Percentiles rank a stretch among this genome's conserved stretches.
These are phyloP conservation scores for Beroe forskalii DNA, from an alignment of 37 sponge, comb jelly and placozoan genomes.

Conservation along the genomic window DNA sequence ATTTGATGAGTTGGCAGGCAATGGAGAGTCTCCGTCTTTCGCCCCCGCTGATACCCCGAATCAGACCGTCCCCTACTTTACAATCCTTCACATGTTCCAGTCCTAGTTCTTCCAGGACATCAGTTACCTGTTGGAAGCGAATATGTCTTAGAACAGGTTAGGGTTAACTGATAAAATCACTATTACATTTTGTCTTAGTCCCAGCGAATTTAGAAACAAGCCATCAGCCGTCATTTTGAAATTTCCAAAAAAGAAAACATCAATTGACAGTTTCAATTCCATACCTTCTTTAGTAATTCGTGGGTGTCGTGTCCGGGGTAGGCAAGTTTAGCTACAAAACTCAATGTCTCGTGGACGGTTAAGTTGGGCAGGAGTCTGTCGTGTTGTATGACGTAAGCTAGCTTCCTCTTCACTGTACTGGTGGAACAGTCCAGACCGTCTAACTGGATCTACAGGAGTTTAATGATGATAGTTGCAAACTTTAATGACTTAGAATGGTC, in stretches of 20 bases:
- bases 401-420: slow-evolving; percentile 31
- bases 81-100: slow-evolving; percentile 44
- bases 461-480: background rate
- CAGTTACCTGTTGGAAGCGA: slow-evolving; percentile 42
- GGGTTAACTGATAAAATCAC: too few relatives aligned
- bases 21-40: slow-evolving; percentile 61
- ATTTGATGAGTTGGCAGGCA: slow-evolving; percentile 62
- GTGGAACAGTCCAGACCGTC: slow-evolving; percentile 16
- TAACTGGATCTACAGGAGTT: slow-evolving; percentile 5
- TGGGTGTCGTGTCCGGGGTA: slow-evolving; percentile 27
- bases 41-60: slow-evolving; percentile 45
- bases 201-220: too few relatives aligned
- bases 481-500: background rate
- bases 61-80: slow-evolving; percentile 52
- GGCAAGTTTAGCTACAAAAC: slow-evolving; percentile 57
- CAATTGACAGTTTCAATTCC: too few relatives aligned
- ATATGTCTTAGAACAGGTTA: too few relatives aligned
- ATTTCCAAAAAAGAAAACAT: too few relatives aligned
- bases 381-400: slow-evolving; percentile 56
- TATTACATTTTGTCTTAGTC: too few relatives aligned
- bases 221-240: too few relatives aligned
- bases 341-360: slow-evolving; percentile 11
- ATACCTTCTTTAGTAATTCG: background rate
- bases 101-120: slow-evolving; percentile 53
- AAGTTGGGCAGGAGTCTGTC: slow-evolving; percentile 54